Base-by-base conservation (phyloP, 2,797 vertebrate species). In the Myotis myotis region DNA sequence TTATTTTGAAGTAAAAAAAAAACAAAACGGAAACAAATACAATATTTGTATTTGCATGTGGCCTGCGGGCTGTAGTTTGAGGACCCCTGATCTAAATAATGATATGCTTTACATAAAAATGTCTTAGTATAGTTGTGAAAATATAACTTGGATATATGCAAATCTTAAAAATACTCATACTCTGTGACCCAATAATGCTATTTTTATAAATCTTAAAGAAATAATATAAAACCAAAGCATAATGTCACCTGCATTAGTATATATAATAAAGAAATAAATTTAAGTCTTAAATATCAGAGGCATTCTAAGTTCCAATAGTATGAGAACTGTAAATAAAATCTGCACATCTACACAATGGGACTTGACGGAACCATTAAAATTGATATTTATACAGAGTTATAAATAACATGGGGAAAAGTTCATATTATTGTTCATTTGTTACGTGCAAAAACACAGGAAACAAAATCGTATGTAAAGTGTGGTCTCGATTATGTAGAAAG, bases 371-470 rank as follows among this genome's bases (percentile, higher is more conserved):
- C 36, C 64, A 79, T 33, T 70, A 33, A 95, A 94, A 78, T 2
- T 78, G 75, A 15, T 91, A 87, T 84, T 93, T 91, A 83, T 25
- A 74, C 13, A 66, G 53, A 80, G 92, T 84, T 96, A 97, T 96
- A 96, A 97, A 96, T 94, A 95, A 84, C 91, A 72, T 8, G 41
- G 44, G 57, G 38, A 75, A 82, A 93, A 84, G 33, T 68, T 81
- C 83, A 87, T 84, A 96, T 70, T 96, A 96, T 70, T 96, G 95
- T 93, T 96, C 95, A 55, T 72, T 89, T 93, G 93, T 93, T 91
- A 97, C 57, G 19, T 44, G 51, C 44, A 94, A 93, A 95, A 94
- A 93, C 91, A 96, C 89, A 97, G 94, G 91, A 96, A 97, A 91
- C 84, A 87, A 95, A 95, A 93, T 94, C 74, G 71, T 78, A 93